Evolutionary conservation across 37 sponge, comb jelly and placozoan species (phyloP).

Genomic region (Tethya wilhelma): DNA sequence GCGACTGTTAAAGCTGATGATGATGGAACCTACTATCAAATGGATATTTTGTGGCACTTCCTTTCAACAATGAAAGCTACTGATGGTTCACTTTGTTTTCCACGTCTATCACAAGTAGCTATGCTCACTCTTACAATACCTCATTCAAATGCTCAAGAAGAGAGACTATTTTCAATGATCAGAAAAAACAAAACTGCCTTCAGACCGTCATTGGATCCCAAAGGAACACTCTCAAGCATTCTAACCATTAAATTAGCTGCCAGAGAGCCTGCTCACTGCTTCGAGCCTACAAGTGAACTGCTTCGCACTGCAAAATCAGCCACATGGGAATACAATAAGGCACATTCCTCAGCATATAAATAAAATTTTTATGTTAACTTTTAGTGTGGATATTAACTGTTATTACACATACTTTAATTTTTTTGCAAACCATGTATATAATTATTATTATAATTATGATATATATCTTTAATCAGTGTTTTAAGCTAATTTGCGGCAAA

Average conservation of each 20-base stretch:
- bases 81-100: constrained; percentile 38
- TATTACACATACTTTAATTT: too few relatives aligned
- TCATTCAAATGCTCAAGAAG: constrained; percentile 54
- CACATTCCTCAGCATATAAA: too few relatives aligned
- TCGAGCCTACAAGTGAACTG: constrained; percentile 37
- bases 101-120: constrained; percentile 34
- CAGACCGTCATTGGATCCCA: constrained; percentile 46
- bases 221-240: constrained; percentile 56
- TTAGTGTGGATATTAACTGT: too few relatives aligned
- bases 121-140: constrained; percentile 39
- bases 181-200: constrained; percentile 49
- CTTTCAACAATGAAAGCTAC: constrained; percentile 25
- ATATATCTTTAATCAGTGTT: too few relatives aligned
- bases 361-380: too few relatives aligned
- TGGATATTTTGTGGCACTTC: constrained; percentile 39
- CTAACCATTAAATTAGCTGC: constrained; percentile 42
- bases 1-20: constrained; percentile 23
- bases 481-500: too few relatives aligned
- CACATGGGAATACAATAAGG: constrained; percentile 43
- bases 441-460: too few relatives aligned
- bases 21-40: constrained; percentile 23
- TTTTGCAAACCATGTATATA: too few relatives aligned
- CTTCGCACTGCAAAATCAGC: constrained; percentile 50
- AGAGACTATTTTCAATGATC: constrained; percentile 26
- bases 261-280: constrained; percentile 14